Percentiles rank a stretch among this genome's conserved stretches.
These are phyloP conservation scores for Tetragnatha montana DNA, from an alignment of 2,888 invertebrate genomes.

Conservation along the genomic window DNA sequence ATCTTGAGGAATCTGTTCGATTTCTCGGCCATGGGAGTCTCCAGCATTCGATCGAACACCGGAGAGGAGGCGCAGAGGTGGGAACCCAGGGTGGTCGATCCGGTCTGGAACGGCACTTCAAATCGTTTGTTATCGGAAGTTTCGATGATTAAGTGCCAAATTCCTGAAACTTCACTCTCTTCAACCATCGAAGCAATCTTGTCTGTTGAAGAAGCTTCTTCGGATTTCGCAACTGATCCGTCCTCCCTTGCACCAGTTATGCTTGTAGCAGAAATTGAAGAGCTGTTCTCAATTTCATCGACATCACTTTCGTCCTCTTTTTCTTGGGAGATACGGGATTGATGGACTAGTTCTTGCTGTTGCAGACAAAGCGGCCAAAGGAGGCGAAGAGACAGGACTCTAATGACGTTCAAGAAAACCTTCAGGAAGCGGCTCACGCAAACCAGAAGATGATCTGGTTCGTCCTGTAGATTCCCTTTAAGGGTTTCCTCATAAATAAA, in stretches of 20 bases:
- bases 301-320: too few species aligned
- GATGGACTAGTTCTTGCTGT: background rate
- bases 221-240: too few species aligned
- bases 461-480: background rate
- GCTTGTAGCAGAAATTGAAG: too few species aligned
- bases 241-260: too few species aligned
- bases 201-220: background rate
- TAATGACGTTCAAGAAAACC: background rate
- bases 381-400: background rate
- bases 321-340: too few species aligned
- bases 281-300: too few species aligned
- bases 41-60: slow-evolving; percentile 9
- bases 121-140: background rate
- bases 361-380: background rate
- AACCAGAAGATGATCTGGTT: background rate
- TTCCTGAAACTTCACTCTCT: background rate
- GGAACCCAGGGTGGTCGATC: background rate
- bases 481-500: background rate
- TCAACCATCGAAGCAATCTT: background rate
- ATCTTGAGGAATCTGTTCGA: background rate
- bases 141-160: slow-evolving; percentile 2
- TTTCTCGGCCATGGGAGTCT: background rate
- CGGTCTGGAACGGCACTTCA: background rate
- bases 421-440: background rate
- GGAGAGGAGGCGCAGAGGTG: background rate